These are phyloP conservation scores for Cydia amplana DNA, from an alignment of 1,140 invertebrate genomes.

Conservation along the genomic window DNA sequence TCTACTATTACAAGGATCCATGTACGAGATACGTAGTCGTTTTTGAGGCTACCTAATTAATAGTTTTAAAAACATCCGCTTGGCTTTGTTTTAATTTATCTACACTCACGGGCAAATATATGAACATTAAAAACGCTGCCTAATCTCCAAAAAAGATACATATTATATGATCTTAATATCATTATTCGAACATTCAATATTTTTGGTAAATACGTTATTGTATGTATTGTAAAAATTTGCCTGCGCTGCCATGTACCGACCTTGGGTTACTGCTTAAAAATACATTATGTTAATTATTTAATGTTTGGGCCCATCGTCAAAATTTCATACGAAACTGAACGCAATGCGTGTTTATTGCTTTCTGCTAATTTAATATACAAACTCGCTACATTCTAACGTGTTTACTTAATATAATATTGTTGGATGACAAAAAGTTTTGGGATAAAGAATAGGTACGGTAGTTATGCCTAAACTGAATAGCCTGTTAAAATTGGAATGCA, in stretches of 20 bases:
- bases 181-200: too few relatives aligned
- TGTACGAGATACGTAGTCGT: neutral
- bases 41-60: neutral
- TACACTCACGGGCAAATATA: neutral
- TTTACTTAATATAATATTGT: neutral
- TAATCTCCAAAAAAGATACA: neutral
- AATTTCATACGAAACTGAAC: neutral
- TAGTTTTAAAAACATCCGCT: constrained; percentile 15
- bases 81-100: neutral
- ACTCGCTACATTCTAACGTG: neutral
- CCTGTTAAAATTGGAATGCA: neutral
- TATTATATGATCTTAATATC: too few relatives aligned
- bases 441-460: neutral
- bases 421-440: neutral
- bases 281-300: neutral
- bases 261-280: too few relatives aligned
- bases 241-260: neutral
- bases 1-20: constrained; percentile 29
- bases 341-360: neutral
- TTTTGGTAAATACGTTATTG: too few relatives aligned
- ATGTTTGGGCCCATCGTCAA: neutral
- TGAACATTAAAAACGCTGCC: neutral
- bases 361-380: neutral
- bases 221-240: too few relatives aligned
- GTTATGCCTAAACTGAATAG: neutral